Percentiles rank a stretch among this genome's conserved stretches.
Conservation (phyloP, 2,113 vertebrate species). For the Clarias magur region DNA sequence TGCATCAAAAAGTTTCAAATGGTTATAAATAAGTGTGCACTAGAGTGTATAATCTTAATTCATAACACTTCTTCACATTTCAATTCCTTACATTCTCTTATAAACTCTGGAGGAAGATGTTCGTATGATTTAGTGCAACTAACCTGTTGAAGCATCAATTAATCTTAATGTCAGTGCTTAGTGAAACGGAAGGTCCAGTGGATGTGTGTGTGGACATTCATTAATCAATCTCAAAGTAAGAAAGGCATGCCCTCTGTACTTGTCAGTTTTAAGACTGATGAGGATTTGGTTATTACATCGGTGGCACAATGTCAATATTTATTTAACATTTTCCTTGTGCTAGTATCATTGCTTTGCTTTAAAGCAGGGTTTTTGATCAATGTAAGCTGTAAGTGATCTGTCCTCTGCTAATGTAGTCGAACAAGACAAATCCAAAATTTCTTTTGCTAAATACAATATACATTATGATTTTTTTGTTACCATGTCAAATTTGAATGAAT, state of each 20-base stretch:
- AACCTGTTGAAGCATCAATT: neutral
- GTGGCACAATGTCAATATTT: neutral
- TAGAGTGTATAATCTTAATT: neutral
- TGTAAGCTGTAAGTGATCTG: neutral
- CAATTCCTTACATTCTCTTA: neutral
- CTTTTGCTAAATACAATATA: neutral
- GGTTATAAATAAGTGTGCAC: no score
- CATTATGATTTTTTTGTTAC: neutral
- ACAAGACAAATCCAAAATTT: conserved; percentile 48
- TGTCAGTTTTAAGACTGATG: no score
- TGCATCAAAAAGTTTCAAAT: no score
- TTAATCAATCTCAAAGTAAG: no score
- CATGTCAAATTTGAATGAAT: neutral
- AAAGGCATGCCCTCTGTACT: no score
- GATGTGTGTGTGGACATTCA: neutral
- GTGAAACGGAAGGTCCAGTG: neutral
- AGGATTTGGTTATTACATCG: neutral
- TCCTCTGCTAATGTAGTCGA: neutral
- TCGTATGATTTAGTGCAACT: neutral
- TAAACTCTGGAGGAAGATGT: neutral
- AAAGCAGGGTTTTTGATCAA: neutral
- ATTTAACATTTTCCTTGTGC: neutral
- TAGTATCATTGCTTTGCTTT: neutral
- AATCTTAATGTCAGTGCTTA: neutral
- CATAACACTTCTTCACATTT: neutral